Evolutionary conservation across 2,888 invertebrate species (phyloP).

Genomic region (Eilema caniola): DNA sequence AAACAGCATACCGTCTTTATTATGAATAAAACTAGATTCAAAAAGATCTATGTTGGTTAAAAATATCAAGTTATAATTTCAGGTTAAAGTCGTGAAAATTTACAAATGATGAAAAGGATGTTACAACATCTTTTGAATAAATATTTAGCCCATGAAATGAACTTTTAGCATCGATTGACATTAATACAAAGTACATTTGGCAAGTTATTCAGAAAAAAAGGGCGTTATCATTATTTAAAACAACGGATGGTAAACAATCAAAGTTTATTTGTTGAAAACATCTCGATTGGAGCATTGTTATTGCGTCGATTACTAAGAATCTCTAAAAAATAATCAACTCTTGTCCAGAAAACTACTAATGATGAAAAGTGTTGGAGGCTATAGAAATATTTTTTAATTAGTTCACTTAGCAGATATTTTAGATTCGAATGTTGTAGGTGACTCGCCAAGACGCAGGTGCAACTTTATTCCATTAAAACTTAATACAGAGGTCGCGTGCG

Average conservation of each 20-base stretch:
- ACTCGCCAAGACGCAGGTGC: conserved; percentile 79
- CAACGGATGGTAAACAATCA: neutral
- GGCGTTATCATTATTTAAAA: neutral
- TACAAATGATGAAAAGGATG: too few relatives aligned
- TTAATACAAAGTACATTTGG: neutral
- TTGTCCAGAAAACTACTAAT: conserved; percentile 46
- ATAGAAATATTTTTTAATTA: conserved; percentile 77
- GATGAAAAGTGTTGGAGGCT: conserved; percentile 53
- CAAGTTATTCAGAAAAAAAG: too few relatives aligned
- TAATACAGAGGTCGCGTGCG: conserved; percentile 86
- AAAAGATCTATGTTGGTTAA: too few relatives aligned
- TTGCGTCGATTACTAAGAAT: conserved; percentile 2
- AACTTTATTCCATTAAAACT: conserved; percentile 82
- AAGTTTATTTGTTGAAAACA: conserved; percentile 1
- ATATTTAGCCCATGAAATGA: neutral
- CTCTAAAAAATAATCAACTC: conserved; percentile 22
- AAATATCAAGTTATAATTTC: too few relatives aligned
- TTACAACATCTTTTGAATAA: neutral
- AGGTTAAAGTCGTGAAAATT: too few relatives aligned
- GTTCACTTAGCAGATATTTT: conserved; percentile 71
- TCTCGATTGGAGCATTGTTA: neutral
- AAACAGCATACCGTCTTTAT: too few relatives aligned
- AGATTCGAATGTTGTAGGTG: conserved; percentile 67
- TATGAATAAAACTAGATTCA: too few relatives aligned
- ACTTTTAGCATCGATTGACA: neutral